Conservation (phyloP, 2,888 invertebrate species). For the Nomada ferruginata region DNA sequence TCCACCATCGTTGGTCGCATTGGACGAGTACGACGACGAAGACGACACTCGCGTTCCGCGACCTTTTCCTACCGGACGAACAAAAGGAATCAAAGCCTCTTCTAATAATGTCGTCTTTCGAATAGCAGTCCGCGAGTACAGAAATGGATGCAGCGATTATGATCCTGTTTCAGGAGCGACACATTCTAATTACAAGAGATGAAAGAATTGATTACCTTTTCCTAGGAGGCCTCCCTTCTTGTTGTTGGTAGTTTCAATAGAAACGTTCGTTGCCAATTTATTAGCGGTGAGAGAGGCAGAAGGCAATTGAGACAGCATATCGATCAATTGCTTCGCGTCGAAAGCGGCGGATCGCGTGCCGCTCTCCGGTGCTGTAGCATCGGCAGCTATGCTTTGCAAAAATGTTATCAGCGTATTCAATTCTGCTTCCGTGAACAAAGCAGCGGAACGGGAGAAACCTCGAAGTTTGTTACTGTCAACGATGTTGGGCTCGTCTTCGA, state of each 20-base stretch:
- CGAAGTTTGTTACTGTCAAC: conserved; percentile 85
- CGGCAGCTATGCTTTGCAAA: conserved; percentile 84
- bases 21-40: conserved; percentile 75
- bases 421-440: conserved; percentile 89
- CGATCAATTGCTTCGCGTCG: conserved; percentile 84
- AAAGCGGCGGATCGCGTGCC: conserved; percentile 71
- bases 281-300: conserved; percentile 65
- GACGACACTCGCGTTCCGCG: conserved; percentile 73
- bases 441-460: conserved; percentile 87
- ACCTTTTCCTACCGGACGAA: conserved; percentile 65
- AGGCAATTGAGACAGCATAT: conserved; percentile 85
- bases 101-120: too few species aligned
- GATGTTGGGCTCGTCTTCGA: conserved; percentile 84
- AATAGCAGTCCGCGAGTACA: too few species aligned
- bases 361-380: conserved; percentile 71
- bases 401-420: conserved; percentile 87
- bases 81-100: not conserved
- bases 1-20: conserved; percentile 75
- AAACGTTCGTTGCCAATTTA: conserved; percentile 70
- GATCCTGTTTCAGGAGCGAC: too few species aligned
- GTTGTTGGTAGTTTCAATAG: conserved; percentile 78
- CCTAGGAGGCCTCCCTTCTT: conserved; percentile 79
- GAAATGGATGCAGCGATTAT: too few species aligned
- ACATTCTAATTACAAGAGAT: too few species aligned
- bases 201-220: conserved; percentile 79